Evolutionary conservation across 2,888 invertebrate genomes (phyloP).

Genomic region (Dasypogon diadema): DNA sequence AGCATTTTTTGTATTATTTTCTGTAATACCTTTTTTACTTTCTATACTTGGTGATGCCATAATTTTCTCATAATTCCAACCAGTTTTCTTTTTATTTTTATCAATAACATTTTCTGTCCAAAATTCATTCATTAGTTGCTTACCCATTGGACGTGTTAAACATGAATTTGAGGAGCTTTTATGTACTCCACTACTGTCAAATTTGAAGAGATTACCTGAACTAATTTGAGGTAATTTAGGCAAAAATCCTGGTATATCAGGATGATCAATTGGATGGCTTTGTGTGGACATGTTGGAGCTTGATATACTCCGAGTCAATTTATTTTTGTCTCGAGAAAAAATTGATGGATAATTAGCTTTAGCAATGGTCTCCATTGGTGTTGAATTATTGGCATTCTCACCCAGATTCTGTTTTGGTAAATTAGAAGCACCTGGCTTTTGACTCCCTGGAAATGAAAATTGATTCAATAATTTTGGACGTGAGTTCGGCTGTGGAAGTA

Average conservation of each 20-base stretch:
- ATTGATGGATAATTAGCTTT: constrained; percentile 63
- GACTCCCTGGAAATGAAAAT: constrained; percentile 5
- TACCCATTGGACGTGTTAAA: constrained; percentile 62
- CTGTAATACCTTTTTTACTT: constrained; percentile 14
- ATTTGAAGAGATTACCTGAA: constrained; percentile 5
- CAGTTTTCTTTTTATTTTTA: constrained; percentile 61
- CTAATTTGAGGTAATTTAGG: constrained; percentile 47
- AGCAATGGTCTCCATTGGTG: background rate
- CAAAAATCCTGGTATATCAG: constrained; percentile 56
- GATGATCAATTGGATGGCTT: constrained; percentile 56
- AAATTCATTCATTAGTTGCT: constrained; percentile 67
- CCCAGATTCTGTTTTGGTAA: background rate
- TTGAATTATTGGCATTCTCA: background rate
- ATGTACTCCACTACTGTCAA: constrained; percentile 50
- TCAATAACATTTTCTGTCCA: constrained; percentile 67
- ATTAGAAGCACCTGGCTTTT: background rate
- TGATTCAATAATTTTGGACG: constrained; percentile 59
- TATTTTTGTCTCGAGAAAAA: constrained; percentile 58
- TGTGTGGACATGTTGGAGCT: constrained; percentile 63
- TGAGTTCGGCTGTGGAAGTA: constrained; percentile 65
- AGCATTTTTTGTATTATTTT: constrained; percentile 55
- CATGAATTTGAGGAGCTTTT: constrained; percentile 60
- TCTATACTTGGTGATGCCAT: constrained; percentile 42
- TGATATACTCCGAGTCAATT: constrained; percentile 66
- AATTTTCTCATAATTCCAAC: constrained; percentile 69